These are phyloP conservation scores for Pollachius pollachius DNA, from an alignment of 2,113 vertebrate genomes.

Conservation along the genomic window DNA sequence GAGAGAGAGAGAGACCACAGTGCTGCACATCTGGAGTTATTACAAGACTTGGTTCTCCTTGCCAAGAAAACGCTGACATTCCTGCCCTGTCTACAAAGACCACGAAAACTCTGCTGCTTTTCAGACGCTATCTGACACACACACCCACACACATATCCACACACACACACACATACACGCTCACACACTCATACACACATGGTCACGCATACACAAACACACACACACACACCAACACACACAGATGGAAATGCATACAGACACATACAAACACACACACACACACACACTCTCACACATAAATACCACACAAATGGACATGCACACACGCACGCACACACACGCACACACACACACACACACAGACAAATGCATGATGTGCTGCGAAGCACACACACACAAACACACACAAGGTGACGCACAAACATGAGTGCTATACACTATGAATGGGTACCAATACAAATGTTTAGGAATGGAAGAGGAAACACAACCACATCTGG, in stretches of 20 bases:
- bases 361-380: background rate
- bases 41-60: conserved; percentile 76
- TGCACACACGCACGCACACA: no score
- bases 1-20: conserved; percentile 65
- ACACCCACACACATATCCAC: conserved; percentile 53
- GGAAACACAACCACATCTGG: background rate
- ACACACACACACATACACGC: conserved; percentile 49
- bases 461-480: background rate
- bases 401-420: no score
- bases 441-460: no score
- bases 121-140: conserved; percentile 57
- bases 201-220: conserved; percentile 1
- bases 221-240: conserved; percentile 47
- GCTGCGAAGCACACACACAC: no score
- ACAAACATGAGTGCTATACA: no score
- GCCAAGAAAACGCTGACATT: conserved; percentile 83
- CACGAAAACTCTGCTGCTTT: conserved; percentile 73
- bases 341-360: conserved; percentile 1
- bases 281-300: background rate
- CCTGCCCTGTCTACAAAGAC: conserved; percentile 81
- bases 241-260: background rate
- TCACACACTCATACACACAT: conserved; percentile 3
- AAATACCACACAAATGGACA: no score
- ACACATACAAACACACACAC: conserved; percentile 14
- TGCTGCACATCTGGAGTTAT: conserved; percentile 94